Evolutionary conservation across 2,888 invertebrate genomes (phyloP).

Genomic region (Crossocerus cetratus): DNA sequence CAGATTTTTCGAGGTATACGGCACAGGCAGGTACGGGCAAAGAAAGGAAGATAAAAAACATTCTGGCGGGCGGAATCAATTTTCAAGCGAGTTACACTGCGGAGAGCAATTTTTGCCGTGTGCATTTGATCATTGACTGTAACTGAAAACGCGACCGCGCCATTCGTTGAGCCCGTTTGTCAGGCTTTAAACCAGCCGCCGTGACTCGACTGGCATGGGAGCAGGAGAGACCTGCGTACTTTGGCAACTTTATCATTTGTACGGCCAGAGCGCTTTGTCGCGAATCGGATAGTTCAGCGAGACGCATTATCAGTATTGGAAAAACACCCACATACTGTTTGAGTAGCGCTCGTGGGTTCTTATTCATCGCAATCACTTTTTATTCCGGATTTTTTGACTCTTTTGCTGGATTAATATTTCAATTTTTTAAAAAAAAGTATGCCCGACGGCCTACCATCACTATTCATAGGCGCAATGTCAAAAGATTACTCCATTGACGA

Average conservation of each 20-base stretch:
- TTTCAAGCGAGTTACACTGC: conserved; percentile 17
- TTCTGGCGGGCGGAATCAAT: conserved; percentile 5
- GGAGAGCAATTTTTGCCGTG: conserved; percentile 5
- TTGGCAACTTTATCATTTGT: conserved; percentile 41
- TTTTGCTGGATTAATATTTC: conserved; percentile 11
- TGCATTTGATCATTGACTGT: conserved; percentile 22
- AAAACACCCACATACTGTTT: conserved; percentile 23
- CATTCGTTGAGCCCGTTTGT: conserved; percentile 34
- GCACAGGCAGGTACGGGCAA: background rate
- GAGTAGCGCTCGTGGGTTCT: no score
- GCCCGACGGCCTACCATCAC: no score
- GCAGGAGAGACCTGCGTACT: conserved; percentile 15
- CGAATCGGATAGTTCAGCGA: conserved; percentile 37
- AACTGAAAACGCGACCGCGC: conserved; percentile 27
- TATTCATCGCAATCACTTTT: conserved; percentile 32
- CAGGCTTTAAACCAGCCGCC: conserved; percentile 31
- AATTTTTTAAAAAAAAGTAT: conserved; percentile 10
- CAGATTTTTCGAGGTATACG: no score
- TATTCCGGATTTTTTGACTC: conserved; percentile 22
- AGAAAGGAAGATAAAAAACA: conserved; percentile 2
- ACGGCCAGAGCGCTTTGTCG: conserved; percentile 13
- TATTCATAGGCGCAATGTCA: no score
- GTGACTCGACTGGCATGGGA: no score
- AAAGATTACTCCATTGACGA: no score
- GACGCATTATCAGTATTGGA: conserved; percentile 56